Evolutionary conservation across 2,797 vertebrate species (phyloP).

Genomic region (Uromys caudimaculatus): DNA sequence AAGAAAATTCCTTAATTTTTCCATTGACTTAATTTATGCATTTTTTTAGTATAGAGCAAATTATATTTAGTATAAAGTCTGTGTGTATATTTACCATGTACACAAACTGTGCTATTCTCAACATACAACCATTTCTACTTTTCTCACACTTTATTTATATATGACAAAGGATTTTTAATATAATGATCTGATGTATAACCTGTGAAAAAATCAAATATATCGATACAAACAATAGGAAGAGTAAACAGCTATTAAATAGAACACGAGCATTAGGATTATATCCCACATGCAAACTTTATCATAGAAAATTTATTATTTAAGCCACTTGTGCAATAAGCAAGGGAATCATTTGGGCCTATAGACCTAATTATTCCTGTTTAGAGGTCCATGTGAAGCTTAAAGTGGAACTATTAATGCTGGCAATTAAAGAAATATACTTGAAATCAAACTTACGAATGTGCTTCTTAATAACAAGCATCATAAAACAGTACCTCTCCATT

Average conservation of each 20-base stretch:
- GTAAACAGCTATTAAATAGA: not conserved
- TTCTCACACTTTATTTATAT: not conserved
- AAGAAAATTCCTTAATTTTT: not conserved
- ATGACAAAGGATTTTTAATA: not conserved
- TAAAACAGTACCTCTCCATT: not conserved
- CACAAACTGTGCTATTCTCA: not conserved
- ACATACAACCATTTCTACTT: conserved; percentile 14
- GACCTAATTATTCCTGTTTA: conserved; percentile 24
- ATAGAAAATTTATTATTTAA: conserved; percentile 38
- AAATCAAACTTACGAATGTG: not conserved
- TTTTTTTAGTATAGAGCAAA: not conserved
- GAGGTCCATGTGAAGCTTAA: not conserved
- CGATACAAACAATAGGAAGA: not conserved
- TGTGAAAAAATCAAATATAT: not conserved
- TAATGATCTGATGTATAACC: not conserved
- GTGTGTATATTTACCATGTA: not conserved
- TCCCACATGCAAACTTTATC: not conserved
- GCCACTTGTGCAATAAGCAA: not conserved
- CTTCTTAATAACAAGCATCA: not conserved
- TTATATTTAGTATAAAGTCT: not conserved
- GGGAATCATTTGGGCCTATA: not conserved
- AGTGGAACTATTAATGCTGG: not conserved
- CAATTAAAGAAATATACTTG: not conserved
- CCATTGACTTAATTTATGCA: not conserved
- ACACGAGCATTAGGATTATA: not conserved